Percentiles rank a stretch among this genome's conserved stretches.
phyloP scores from a whole-genome alignment of 2,888 invertebrate genomes.

The Aelia acuminata region DNA sequence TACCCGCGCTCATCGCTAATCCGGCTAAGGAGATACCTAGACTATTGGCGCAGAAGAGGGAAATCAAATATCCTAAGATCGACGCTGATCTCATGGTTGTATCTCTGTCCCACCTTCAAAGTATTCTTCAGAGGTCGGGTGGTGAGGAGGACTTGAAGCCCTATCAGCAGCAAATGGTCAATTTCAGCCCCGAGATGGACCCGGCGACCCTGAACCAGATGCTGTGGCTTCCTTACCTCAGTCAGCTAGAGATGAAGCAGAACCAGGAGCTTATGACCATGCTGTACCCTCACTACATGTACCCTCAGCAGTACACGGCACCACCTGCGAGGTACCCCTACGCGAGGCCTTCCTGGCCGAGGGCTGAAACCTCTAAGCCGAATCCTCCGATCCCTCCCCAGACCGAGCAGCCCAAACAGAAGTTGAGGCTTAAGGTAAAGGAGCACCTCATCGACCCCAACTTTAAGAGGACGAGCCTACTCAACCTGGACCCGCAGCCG shows the following conservation, averaged over 20 bases:
- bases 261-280: conserved; percentile 68
- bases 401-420: conserved; percentile 62
- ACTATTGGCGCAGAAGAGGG: conserved; percentile 76
- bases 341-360: conserved; percentile 60
- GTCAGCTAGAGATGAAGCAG: conserved; percentile 72
- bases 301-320: conserved; percentile 61
- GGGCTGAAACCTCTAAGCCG: conserved; percentile 62
- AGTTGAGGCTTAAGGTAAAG: conserved; percentile 71
- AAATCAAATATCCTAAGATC: conserved; percentile 80
- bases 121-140: conserved; percentile 66
- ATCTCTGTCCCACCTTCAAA: conserved; percentile 79
- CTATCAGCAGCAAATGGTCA: conserved; percentile 66
- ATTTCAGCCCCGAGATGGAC: conserved; percentile 70
- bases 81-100: conserved; percentile 86
- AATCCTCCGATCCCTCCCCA: conserved; percentile 54
- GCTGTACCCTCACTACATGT: conserved; percentile 68
- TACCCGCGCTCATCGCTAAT: conserved; percentile 79
- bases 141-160: conserved; percentile 67
- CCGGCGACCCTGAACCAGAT: conserved; percentile 81
- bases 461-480: conserved; percentile 69
- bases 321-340: conserved; percentile 32
- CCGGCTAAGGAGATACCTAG: conserved; percentile 85
- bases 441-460: conserved; percentile 71
- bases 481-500: conserved; percentile 66
- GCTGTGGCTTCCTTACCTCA: conserved; percentile 81